These are phyloP conservation scores for Cheirogaleus major DNA, from an alignment of 2,797 vertebrate species.

Conservation along the genomic window DNA sequence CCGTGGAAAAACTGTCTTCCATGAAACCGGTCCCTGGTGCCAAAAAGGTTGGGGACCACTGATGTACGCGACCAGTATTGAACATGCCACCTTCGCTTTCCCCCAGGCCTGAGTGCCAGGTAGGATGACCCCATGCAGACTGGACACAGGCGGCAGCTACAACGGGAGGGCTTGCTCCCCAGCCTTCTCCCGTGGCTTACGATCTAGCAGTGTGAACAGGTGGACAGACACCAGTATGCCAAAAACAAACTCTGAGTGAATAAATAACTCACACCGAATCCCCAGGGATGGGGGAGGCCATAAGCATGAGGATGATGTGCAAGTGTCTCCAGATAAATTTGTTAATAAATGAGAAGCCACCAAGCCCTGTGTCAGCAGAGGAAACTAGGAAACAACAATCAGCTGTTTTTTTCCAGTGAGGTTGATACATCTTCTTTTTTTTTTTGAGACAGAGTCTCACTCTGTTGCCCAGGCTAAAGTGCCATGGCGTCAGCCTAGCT, in stretches of 20 bases:
- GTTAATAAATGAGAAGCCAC: neutral
- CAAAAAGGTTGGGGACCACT: too few species aligned
- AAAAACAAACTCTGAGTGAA: neutral
- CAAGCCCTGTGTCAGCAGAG: neutral
- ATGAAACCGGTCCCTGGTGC: too few species aligned
- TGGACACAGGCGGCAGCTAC: fast-evolving
- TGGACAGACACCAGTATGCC: neutral
- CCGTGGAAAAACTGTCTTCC: too few species aligned
- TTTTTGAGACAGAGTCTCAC: too few species aligned
- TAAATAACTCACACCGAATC: neutral
- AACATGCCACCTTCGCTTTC: neutral
- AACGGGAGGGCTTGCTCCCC: neutral
- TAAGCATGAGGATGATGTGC: neutral
- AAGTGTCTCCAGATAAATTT: neutral
- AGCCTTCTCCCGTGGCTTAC: neutral
- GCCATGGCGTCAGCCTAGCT: too few species aligned
- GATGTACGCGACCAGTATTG: neutral
- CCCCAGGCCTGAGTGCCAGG: neutral
- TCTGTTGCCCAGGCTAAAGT: too few species aligned
- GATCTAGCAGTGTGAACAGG: neutral
- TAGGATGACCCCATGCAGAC: too few species aligned
- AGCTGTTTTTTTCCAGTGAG: neutral
- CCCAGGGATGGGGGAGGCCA: neutral
- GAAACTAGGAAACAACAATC: neutral
- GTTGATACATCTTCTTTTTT: neutral